Evolutionary conservation across 92 coral and sea anemone genomes (phyloP).

Genomic region (Porites rus): DNA sequence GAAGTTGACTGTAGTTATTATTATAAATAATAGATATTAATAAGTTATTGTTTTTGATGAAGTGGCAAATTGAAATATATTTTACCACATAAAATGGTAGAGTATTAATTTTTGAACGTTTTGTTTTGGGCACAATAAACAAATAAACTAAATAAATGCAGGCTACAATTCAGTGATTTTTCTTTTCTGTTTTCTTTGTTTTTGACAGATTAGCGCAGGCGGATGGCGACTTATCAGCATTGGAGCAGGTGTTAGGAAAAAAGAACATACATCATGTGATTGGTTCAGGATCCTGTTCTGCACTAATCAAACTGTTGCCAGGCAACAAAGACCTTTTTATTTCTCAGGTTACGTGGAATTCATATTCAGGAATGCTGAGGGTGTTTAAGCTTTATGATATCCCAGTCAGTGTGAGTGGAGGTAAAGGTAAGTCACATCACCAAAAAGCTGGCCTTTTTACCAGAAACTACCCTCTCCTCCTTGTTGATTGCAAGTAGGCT

Average conservation of each 20-base stretch:
- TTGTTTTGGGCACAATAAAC: too few species aligned
- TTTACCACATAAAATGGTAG: too few species aligned
- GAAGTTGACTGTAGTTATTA: too few species aligned
- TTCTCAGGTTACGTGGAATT: conserved; percentile 95
- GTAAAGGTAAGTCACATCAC: conserved; percentile 55
- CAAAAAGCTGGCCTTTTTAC: too few species aligned
- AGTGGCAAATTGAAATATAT: too few species aligned
- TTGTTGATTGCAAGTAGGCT: too few species aligned
- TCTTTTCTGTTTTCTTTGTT: not conserved
- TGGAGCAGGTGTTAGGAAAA: conserved; percentile 73
- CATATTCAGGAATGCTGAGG: conserved; percentile 72
- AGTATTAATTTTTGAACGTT: too few species aligned
- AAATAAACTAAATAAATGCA: not conserved
- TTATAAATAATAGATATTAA: too few species aligned
- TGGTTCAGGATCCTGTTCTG: conserved; percentile 97
- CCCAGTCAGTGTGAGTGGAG: conserved; percentile 60
- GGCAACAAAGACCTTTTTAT: conserved; percentile 88
- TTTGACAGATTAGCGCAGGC: conserved; percentile 74
- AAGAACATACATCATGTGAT: conserved; percentile 60
- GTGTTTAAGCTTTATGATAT: conserved; percentile 88
- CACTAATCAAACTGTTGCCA: conserved; percentile 91
- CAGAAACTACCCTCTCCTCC: too few species aligned
- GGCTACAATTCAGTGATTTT: not conserved
- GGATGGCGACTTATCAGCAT: conserved; percentile 65
- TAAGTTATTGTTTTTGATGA: too few species aligned